Conservation (phyloP, 2,888 invertebrate species). For the Luperina nickerlii region DNA sequence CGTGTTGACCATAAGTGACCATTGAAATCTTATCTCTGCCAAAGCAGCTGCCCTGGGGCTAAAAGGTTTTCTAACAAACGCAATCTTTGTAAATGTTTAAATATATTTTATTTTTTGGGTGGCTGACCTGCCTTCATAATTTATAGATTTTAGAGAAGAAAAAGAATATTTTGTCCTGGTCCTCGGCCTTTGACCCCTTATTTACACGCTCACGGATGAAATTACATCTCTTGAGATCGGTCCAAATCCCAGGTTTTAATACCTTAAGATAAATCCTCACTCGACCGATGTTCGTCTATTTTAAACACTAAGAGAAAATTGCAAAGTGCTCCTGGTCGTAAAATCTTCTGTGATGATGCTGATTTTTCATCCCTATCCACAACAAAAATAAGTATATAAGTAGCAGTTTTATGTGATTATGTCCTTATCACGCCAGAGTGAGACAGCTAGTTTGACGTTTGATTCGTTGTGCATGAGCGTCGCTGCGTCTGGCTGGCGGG, state of each 20-base stretch:
- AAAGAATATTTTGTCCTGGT: background rate
- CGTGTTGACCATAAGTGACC: slow-evolving; percentile 18
- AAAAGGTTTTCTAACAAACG: background rate
- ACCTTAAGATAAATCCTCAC: background rate
- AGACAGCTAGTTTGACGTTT: slow-evolving; percentile 59
- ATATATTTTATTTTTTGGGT: background rate
- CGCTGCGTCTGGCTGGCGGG: slow-evolving; percentile 66
- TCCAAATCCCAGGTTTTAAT: background rate
- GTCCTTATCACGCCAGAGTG: slow-evolving; percentile 55
- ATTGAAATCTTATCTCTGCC: slow-evolving; percentile 35
- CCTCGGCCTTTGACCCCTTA: background rate
- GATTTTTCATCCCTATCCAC: background rate
- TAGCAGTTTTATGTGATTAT: slow-evolving; percentile 29
- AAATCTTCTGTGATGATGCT: background rate
- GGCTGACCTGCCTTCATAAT: too few relatives aligned
- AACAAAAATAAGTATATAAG: background rate
- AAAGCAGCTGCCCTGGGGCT: background rate
- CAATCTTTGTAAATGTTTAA: background rate
- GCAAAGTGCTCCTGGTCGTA: background rate
- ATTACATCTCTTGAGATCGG: background rate
- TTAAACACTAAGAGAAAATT: background rate
- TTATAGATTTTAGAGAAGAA: background rate
- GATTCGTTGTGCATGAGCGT: slow-evolving; percentile 66
- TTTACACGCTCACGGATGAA: too few relatives aligned
- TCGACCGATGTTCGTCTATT: too few relatives aligned